Conservation (phyloP, 2,113 vertebrate genomes). For the Neofelis nebulosa region DNA sequence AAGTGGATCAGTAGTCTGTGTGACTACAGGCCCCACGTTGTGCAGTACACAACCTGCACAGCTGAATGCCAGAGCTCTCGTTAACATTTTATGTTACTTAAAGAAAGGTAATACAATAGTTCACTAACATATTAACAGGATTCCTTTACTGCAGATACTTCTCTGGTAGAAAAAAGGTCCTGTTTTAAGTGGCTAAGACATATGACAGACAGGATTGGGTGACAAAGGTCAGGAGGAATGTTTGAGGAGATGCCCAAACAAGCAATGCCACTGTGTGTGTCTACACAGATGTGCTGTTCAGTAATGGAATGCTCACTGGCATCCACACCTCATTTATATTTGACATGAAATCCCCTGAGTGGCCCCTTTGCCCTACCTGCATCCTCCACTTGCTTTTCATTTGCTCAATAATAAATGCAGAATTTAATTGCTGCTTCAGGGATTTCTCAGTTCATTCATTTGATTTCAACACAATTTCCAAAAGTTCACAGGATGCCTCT, state of each 20-base stretch:
- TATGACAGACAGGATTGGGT: not conserved
- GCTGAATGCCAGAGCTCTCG: not conserved
- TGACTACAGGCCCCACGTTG: not conserved
- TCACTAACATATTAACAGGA: not conserved
- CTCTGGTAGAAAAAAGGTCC: not conserved
- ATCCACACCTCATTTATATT: not conserved
- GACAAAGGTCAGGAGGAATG: not conserved
- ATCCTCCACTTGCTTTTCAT: not conserved
- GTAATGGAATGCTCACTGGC: not conserved
- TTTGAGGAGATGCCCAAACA: not conserved
- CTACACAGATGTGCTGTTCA: accelerated
- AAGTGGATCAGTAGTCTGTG: not conserved
- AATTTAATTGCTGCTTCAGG: not conserved
- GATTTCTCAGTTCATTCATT: not conserved
- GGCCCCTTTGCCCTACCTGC: not conserved
- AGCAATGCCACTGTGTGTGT: not conserved
- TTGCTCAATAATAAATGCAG: not conserved
- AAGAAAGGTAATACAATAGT: not conserved
- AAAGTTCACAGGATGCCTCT: not conserved
- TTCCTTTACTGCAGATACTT: not conserved
- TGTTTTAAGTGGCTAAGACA: not conserved
- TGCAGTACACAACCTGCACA: not conserved
- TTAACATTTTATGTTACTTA: not conserved
- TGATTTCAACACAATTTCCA: not conserved
- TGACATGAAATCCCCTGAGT: not conserved